phyloP scores from a whole-genome alignment of 2,888 invertebrate species.

The Sinotaia quadrata region DNA sequence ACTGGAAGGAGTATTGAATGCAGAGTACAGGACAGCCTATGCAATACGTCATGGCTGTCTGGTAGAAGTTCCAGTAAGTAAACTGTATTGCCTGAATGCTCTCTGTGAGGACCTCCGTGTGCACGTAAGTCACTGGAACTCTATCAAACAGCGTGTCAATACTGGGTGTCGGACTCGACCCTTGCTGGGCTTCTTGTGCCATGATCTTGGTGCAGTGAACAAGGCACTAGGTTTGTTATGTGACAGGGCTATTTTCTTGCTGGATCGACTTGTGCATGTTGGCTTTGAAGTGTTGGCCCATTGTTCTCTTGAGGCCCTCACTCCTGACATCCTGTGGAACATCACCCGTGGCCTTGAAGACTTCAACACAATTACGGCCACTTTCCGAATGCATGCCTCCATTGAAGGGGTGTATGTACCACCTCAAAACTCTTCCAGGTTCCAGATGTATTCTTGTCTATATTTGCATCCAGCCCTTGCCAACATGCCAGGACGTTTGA shows the following conservation, averaged over 20 bases:
- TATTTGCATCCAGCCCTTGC: slow-evolving; percentile 29
- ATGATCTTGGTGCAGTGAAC: slow-evolving; percentile 59
- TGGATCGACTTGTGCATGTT: slow-evolving; percentile 64
- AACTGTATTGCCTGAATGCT: slow-evolving; percentile 65
- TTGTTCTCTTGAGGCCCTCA: slow-evolving; percentile 62
- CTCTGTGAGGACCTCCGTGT: slow-evolving; percentile 70
- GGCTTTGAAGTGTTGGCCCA: slow-evolving; percentile 70
- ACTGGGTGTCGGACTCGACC: slow-evolving; percentile 64
- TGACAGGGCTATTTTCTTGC: slow-evolving; percentile 64
- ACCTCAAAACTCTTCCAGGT: background rate
- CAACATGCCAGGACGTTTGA: slow-evolving; percentile 45
- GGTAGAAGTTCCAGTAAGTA: slow-evolving; percentile 56
- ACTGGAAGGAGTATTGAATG: slow-evolving; percentile 56
- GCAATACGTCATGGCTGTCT: slow-evolving; percentile 61
- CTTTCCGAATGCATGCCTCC: slow-evolving; percentile 38
- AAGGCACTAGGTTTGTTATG: slow-evolving; percentile 53
- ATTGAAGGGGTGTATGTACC: slow-evolving; percentile 19
- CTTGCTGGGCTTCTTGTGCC: slow-evolving; percentile 56
- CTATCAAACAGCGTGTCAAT: slow-evolving; percentile 66
- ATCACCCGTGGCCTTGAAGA: slow-evolving; percentile 70
- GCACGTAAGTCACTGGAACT: slow-evolving; percentile 69
- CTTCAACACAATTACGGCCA: slow-evolving; percentile 65
- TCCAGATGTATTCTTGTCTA: slow-evolving; percentile 14
- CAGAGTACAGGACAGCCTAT: slow-evolving; percentile 64
- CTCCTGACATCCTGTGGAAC: slow-evolving; percentile 69